Percentiles rank a stretch among this genome's conserved stretches.
Evolutionary conservation across 2,113 vertebrate genomes (phyloP).

Genomic region (Chloropsis hardwickii): DNA sequence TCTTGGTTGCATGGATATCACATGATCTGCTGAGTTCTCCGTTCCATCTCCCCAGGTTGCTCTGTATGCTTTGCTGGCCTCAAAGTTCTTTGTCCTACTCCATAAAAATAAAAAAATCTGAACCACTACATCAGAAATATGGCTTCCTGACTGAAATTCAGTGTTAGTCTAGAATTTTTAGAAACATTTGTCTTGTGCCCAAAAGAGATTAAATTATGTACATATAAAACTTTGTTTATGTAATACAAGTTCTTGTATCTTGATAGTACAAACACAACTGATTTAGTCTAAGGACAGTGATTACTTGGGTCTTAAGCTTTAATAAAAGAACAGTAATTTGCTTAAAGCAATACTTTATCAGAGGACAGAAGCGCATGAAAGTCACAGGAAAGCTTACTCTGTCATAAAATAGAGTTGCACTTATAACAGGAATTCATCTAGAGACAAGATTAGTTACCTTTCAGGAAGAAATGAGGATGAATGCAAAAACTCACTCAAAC

Average conservation of each 20-base stretch:
- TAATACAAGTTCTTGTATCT: background rate
- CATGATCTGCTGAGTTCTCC: conserved; percentile 62
- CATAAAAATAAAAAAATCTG: background rate
- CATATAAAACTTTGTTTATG: background rate
- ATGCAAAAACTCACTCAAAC: background rate
- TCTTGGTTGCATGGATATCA: conserved; percentile 85
- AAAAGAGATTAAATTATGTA: background rate
- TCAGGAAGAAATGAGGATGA: background rate
- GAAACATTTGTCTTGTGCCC: background rate
- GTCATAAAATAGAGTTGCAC: background rate
- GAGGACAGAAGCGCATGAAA: background rate
- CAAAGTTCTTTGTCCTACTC: conserved; percentile 84
- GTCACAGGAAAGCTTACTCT: background rate
- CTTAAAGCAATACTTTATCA: background rate
- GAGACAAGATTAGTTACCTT: background rate
- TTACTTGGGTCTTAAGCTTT: background rate
- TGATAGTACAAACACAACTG: background rate
- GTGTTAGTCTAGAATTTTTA: background rate
- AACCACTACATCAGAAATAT: background rate
- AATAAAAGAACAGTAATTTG: background rate
- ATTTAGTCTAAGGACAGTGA: background rate
- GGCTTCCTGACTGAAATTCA: background rate
- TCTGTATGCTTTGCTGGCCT: conserved; percentile 84
- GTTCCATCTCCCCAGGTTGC: conserved; percentile 82
- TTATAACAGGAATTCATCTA: background rate